phyloP scores from a whole-genome alignment of 2,888 invertebrate species.

The Eurytoma adleriae region DNA sequence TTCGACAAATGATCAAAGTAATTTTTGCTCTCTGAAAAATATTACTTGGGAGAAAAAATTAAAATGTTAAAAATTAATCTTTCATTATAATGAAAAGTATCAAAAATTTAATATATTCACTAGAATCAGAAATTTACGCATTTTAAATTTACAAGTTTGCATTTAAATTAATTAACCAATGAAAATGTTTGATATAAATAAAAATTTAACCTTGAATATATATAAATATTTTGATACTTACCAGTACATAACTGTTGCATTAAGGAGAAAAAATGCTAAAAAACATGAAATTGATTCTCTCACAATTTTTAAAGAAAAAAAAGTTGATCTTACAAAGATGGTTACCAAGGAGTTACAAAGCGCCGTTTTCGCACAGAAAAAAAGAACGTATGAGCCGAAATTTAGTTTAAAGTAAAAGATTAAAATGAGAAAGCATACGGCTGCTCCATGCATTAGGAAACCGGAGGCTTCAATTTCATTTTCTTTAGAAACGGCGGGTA shows the following conservation, averaged over 20 bases:
- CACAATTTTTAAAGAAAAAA: conserved; percentile 55
- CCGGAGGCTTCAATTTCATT: conserved; percentile 74
- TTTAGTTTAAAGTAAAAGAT: not conserved
- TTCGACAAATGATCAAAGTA: not conserved
- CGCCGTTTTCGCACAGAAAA: conserved; percentile 28
- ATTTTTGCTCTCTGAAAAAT: too few relatives aligned
- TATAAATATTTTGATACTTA: not conserved
- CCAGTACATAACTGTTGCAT: conserved; percentile 6
- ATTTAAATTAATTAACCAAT: too few relatives aligned
- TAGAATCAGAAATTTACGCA: not conserved
- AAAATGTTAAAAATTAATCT: not conserved
- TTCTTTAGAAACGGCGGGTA: conserved; percentile 80
- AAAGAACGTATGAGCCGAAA: not conserved
- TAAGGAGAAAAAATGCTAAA: conserved; percentile 54
- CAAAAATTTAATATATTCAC: too few relatives aligned
- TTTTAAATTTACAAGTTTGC: not conserved
- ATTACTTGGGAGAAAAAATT: too few relatives aligned
- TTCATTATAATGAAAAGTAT: too few relatives aligned
- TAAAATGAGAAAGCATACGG: conserved; percentile 36
- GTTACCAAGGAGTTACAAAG: conserved; percentile 35
- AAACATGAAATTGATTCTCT: conserved; percentile 71
- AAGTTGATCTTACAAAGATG: conserved; percentile 27
- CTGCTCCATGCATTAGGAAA: conserved; percentile 56
- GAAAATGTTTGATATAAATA: too few relatives aligned
- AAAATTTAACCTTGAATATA: too few relatives aligned